phyloP scores from a whole-genome alignment of 2,113 vertebrate species.

The Phaetusa simplex region DNA sequence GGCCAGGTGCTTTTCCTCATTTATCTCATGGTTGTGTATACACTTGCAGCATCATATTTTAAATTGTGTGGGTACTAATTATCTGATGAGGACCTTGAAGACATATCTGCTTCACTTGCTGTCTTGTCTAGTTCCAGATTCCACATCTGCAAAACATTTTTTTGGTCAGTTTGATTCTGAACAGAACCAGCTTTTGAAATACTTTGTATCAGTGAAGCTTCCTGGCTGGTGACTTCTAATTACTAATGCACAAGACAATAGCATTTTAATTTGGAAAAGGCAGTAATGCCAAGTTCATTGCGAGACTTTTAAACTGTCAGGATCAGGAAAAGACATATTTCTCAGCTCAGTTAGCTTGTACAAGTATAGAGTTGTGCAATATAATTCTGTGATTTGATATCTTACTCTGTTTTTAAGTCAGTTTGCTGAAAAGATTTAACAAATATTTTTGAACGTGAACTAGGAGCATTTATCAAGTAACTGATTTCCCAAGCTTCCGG shows the following conservation, averaged over 20 bases:
- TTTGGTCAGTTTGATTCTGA: not conserved
- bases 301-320: not conserved
- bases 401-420: not conserved
- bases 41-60: not conserved
- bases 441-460: not conserved
- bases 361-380: not conserved
- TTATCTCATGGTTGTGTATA: not conserved
- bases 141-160: not conserved
- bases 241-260: not conserved
- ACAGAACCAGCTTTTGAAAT: not conserved
- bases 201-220: not conserved
- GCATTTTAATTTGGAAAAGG: not conserved
- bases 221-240: not conserved
- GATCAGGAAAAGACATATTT: not conserved
- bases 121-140: not conserved
- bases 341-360: not conserved
- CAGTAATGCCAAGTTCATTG: not conserved
- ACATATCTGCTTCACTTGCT: not conserved
- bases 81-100: not conserved
- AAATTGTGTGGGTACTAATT: not conserved
- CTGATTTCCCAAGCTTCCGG: not conserved
- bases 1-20: not conserved
- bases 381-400: not conserved
- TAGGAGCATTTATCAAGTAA: not conserved
- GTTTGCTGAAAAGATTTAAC: not conserved